Evolutionary conservation across 92 coral and sea anemone species (phyloP), one percentile per base, ranked within the genome.

Genomic region (Bergia puertoricense): DNA sequence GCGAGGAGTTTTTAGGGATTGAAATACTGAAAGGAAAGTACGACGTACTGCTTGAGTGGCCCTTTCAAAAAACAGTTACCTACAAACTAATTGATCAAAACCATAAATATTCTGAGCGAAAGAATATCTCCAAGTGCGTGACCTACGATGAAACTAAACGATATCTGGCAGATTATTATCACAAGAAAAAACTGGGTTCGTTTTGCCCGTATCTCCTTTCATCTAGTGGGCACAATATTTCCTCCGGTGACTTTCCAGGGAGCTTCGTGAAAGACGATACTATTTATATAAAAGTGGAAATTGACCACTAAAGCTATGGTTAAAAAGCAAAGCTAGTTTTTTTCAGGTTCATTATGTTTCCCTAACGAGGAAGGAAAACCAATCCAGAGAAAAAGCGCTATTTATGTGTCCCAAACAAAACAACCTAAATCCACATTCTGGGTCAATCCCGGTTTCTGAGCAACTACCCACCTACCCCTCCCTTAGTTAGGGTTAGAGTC

Each of bases 31-130:
- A 88, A 2, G 94, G 94, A 36, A 91, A 92, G 54, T 90, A 89
- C 18, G 94, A 92, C 20, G 94, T 91, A 1, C 71, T 89, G 36
- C 86, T 92, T 43, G 69, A 80, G 56, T 92, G 94, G 94, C 94
- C 94, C 11, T 92, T 92, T 79, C 76, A 66, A 45, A 82, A 89
- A 79, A 72, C 92, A 0, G 90, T 89, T n/a, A 85, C 88, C 6
- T 89, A 89, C 74, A 89, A 86, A 2, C 65, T 92, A 68, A 39
- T 92, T 4, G 92, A 92, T 43, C 94, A 86, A 82, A 86, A 89
- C 40, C 81, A 89, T 44, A 81, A 43, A 22, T 76, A 48, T 43
- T 81, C 85, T 77, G 90, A 92, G 50, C 69, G 90, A 72, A 89
- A 86, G 85, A 85, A 92, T 82, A 39, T 92, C 20, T 71, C 75